Conservation (phyloP, 2,113 vertebrate genomes). For the Channa argus region DNA sequence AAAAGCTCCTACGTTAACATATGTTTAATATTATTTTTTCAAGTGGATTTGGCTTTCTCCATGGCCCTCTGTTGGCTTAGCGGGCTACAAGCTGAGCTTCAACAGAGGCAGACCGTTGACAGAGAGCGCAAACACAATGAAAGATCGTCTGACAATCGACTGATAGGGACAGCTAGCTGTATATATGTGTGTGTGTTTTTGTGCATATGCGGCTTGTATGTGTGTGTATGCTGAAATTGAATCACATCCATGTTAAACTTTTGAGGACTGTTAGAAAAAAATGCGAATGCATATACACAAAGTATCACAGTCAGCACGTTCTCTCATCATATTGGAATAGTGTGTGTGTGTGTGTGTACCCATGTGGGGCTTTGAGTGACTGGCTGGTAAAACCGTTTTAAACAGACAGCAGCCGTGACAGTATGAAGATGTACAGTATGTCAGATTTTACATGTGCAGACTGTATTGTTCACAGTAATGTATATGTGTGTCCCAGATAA, state of each 20-base stretch:
- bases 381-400: slow-evolving; percentile 37
- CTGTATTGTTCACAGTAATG: background rate
- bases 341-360: slow-evolving; percentile 7
- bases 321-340: background rate
- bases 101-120: slow-evolving; percentile 43
- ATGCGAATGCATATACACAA: slow-evolving; percentile 18
- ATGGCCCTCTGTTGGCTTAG: slow-evolving; percentile 27
- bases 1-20: slow-evolving; percentile 41
- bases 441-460: slow-evolving; percentile 5
- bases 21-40: slow-evolving; percentile 52
- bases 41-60: slow-evolving; percentile 28
- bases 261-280: slow-evolving; percentile 21
- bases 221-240: slow-evolving; percentile 31
- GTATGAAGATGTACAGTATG: slow-evolving; percentile 16
- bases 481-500: slow-evolving; percentile 22
- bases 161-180: background rate
- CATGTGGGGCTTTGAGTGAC: slow-evolving; percentile 25
- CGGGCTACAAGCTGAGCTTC: slow-evolving; percentile 30
- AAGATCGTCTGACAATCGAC: slow-evolving; percentile 39
- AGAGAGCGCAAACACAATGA: slow-evolving; percentile 45
- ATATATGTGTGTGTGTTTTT: background rate
- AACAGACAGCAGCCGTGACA: slow-evolving; percentile 11
- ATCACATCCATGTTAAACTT: slow-evolving; percentile 35
- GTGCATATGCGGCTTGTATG: background rate
- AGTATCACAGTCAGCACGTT: slow-evolving; percentile 34